phyloP scores from a whole-genome alignment of 2,797 vertebrate genomes.

The Eutrigla gurnardus region DNA sequence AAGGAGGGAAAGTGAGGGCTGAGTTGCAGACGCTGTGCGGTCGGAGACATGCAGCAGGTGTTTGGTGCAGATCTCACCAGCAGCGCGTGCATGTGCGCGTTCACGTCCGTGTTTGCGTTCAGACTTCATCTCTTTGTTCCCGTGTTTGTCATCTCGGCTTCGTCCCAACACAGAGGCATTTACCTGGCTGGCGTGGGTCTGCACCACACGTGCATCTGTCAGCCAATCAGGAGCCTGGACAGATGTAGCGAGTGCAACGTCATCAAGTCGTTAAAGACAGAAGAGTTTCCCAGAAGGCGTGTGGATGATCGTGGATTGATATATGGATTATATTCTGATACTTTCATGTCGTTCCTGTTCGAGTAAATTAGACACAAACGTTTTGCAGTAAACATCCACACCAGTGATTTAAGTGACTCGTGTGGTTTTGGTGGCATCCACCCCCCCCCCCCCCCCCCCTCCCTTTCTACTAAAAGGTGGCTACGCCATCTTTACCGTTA shows the following conservation, averaged over 20 bases:
- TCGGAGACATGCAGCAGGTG: conserved; percentile 35
- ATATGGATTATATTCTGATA: too few relatives aligned
- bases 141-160: conserved; percentile 4
- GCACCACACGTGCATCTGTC: conserved; percentile 19
- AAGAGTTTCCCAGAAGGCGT: neutral
- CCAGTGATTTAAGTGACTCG: too few relatives aligned
- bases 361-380: too few relatives aligned
- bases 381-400: too few relatives aligned
- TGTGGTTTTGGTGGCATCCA: too few relatives aligned
- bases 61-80: neutral
- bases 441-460: too few relatives aligned
- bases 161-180: conserved; percentile 33
- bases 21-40: conserved; percentile 8
- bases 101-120: conserved; percentile 46
- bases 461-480: too few relatives aligned
- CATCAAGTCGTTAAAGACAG: neutral
- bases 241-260: neutral
- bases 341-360: too few relatives aligned
- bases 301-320: neutral
- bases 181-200: conserved; percentile 10
- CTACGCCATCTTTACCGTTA: too few relatives aligned
- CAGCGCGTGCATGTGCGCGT: too few relatives aligned
- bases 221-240: conserved; percentile 19
- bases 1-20: conserved; percentile 51
- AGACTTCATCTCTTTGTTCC: too few relatives aligned